phyloP scores from a whole-genome alignment of 2,113 vertebrate genomes.

The Sander lucioperca region DNA sequence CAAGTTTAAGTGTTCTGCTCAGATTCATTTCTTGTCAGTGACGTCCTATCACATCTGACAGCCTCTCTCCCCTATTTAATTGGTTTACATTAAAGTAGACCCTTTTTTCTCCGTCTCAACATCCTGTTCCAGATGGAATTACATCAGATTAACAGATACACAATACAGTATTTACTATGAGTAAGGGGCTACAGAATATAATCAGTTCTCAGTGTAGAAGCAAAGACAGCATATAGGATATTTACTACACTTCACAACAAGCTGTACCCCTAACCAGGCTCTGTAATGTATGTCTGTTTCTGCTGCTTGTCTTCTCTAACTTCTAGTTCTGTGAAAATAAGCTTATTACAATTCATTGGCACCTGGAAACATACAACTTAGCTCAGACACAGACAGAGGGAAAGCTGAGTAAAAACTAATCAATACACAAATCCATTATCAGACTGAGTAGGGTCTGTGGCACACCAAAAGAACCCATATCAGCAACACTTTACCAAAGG shows the following conservation, averaged over 20 bases:
- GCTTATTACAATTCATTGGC: conserved; percentile 1
- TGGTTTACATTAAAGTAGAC: neutral
- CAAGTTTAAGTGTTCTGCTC: neutral
- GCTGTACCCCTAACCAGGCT: neutral
- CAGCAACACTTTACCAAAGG: conserved; percentile 41
- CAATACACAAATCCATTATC: conserved; percentile 44
- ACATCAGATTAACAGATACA: neutral
- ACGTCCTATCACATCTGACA: neutral
- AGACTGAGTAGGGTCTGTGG: neutral
- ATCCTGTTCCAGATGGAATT: neutral
- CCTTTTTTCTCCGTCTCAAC: neutral
- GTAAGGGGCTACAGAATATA: neutral
- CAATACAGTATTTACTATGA: neutral
- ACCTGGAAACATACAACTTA: conserved; percentile 17
- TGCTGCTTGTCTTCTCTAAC: neutral
- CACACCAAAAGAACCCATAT: conserved; percentile 26
- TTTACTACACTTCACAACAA: neutral
- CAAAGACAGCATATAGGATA: neutral
- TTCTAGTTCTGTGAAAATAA: conserved; percentile 12
- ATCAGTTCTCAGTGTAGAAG: neutral
- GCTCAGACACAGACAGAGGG: conserved; percentile 7
- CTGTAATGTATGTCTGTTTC: neutral
- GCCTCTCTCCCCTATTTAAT: neutral
- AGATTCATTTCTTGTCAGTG: neutral
- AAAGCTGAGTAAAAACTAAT: conserved; percentile 34